Base-by-base conservation (phyloP, 1,140 invertebrate species). In the Zaprionus gabonicus region DNA sequence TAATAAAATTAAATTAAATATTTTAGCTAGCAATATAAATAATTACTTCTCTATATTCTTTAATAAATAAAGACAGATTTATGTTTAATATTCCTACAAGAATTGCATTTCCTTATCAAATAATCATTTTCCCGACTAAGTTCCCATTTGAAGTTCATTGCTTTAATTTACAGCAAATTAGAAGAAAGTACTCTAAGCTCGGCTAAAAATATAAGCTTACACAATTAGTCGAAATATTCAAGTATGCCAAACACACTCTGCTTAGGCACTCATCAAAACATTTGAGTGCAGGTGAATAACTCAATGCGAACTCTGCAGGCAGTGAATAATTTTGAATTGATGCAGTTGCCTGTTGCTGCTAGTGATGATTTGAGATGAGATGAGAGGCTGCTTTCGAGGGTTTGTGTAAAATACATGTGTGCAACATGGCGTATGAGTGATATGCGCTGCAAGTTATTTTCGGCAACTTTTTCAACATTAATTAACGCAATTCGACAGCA, bases 381-480 rank as follows among this genome's bases (percentile, higher is more conserved):
- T 78, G 78, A 63, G 81, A 17, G 44, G 58, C 71, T 0, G 41
- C 41, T 46, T 17, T 46, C n/a, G 7, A 46, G 41, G n/a, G 41
- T 17, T 46, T 17, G 0, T 0, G 5, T 1, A 53, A 60, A 56
- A 55, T 31, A 53, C 12, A 49, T 12, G 53, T 51, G 68, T 66
- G 69, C 78, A 84, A 55, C 82, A 38, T 51, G 49, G 78, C 82
- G 82, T 75, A 82, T 82, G 82, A 72, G 56, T 53, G 76, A 82
- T 75, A 81, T 75, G 31, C 66, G 66, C 71, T 77, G 62, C 34
- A 59, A 78, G 49, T 72, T 23, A 62, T 67, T 78, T 69, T 53
- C 13, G 58, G 65, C 38, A 80, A 80, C 65, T 74, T 67, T 78
- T 80, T 78, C 41, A 85, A 85, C 82, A 84, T 84, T 84, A 84